Percentiles rank a stretch among this genome's conserved stretches.
phyloP scores from a whole-genome alignment of 2,888 invertebrate species.

The Agrypnus murinus region DNA sequence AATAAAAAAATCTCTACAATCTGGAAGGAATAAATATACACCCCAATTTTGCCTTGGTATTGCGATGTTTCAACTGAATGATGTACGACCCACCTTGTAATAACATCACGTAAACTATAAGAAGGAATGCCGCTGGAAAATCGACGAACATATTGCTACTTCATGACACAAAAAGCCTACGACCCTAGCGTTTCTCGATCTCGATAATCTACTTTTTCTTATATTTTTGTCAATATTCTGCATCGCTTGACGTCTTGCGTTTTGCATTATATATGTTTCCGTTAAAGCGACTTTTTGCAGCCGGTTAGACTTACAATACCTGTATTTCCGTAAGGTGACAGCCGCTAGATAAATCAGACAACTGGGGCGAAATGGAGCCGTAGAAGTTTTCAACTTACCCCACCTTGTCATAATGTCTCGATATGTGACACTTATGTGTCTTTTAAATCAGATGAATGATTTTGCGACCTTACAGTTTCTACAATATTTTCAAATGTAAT shows the following conservation, averaged over 20 bases:
- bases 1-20: constrained; percentile 36
- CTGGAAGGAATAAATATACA: constrained; percentile 20
- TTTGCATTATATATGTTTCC: constrained; percentile 58
- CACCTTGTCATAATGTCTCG: constrained; percentile 61
- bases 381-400: constrained; percentile 62
- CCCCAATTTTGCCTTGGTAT: constrained; percentile 50
- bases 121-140: constrained; percentile 58
- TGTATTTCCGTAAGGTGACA: constrained; percentile 62
- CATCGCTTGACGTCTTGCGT: constrained; percentile 52
- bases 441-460: constrained; percentile 62
- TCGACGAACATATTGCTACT: constrained; percentile 58
- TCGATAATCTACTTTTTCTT: constrained; percentile 54
- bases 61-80: constrained; percentile 57
- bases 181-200: constrained; percentile 46
- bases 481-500: constrained; percentile 43
- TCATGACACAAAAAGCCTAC: constrained; percentile 51
- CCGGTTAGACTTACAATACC: constrained; percentile 61
- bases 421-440: constrained; percentile 63
- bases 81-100: constrained; percentile 60
- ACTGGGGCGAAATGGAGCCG: constrained; percentile 65
- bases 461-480: constrained; percentile 50
- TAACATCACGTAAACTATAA: constrained; percentile 63
- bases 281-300: constrained; percentile 54
- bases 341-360: constrained; percentile 66
- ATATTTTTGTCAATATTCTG: constrained; percentile 56